Base-by-base conservation (phyloP, 2,113 vertebrate genomes). In the Melozone crissalis region DNA sequence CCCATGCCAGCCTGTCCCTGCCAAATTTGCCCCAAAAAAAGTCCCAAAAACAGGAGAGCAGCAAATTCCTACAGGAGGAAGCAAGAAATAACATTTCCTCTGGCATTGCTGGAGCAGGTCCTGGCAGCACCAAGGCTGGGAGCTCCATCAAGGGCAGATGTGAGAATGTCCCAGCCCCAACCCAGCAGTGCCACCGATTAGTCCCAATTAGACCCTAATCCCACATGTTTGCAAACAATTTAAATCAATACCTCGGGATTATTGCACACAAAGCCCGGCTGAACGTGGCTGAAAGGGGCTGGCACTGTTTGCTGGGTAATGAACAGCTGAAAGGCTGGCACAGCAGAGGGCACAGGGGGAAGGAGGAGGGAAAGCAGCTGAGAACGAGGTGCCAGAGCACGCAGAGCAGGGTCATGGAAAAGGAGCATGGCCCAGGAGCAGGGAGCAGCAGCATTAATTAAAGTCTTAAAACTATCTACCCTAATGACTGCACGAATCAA, bases 351-450 rank as follows among this genome's bases (percentile, higher is more conserved):
- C 63, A 41, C 54, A 1, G 39, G 66, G 83, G 61, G 52, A 37
- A 77, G 77, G 87, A 47, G 58, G 30, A 72, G 65, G 74, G 44
- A 58, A 2, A 3, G 46, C n/a, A 55, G 43, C 81, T 41, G 76
- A 46, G 39, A 8, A 24, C 0, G 27, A 46, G 35, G 14, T 5
- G 33, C 52, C 0, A 0, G 61, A 37, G 44, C 67, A 33, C 61
- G 7, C 12, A 7, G 68, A 39, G 58, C 28, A 21, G 72, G 44
- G 65, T 10, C 54, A 31, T 15, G 79, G 63, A 41, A 19, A 41
- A 27, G 67, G 39, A 65, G 13, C 72, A 8, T 0, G 39, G n/a
- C 37, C 58, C 37, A 33, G 62, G 62, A 55, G 33, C 47, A 41
- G 5, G 5, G 31, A 35, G 68, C 12, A 49, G 52, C 17, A 51